Evolutionary conservation across 2,888 invertebrate genomes (phyloP).

Genomic region (Eupithecia subfuscata): DNA sequence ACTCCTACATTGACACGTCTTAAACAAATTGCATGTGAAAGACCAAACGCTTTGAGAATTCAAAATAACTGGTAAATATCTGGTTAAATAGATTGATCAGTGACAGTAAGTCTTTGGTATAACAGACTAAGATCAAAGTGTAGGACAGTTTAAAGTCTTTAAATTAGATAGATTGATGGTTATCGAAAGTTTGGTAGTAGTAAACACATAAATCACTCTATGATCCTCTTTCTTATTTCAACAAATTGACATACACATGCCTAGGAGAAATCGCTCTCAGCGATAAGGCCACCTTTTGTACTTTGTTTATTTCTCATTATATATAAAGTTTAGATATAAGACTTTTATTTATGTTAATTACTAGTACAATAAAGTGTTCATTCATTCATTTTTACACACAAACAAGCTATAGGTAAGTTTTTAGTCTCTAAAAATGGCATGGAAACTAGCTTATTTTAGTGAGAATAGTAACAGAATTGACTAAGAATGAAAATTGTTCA

Average conservation of each 20-base stretch:
- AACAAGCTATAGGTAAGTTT: background rate
- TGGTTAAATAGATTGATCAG: background rate
- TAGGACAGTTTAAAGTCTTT: background rate
- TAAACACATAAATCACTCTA: slow-evolving; percentile 13
- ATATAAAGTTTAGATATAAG: too few relatives aligned
- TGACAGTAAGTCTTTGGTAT: slow-evolving; percentile 7
- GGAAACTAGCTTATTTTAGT: background rate
- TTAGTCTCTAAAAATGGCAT: background rate
- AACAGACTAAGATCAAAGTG: slow-evolving; percentile 24
- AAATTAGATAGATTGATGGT: slow-evolving; percentile 7
- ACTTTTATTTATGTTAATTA: too few relatives aligned
- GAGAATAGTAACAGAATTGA: slow-evolving; percentile 2
- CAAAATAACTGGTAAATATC: background rate
- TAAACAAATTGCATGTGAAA: background rate
- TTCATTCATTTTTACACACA: too few relatives aligned
- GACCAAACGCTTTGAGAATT: background rate
- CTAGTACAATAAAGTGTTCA: too few relatives aligned
- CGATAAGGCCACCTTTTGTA: too few relatives aligned
- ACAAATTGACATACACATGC: background rate
- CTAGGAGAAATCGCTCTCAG: too few relatives aligned
- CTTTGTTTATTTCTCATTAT: too few relatives aligned
- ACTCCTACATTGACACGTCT: background rate
- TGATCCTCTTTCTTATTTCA: background rate
- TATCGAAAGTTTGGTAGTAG: slow-evolving; percentile 17
- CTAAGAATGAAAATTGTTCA: slow-evolving; percentile 12